Evolutionary conservation across 1,140 invertebrate genomes (phyloP).

Genomic region (Pogonomyrmex barbatus): DNA sequence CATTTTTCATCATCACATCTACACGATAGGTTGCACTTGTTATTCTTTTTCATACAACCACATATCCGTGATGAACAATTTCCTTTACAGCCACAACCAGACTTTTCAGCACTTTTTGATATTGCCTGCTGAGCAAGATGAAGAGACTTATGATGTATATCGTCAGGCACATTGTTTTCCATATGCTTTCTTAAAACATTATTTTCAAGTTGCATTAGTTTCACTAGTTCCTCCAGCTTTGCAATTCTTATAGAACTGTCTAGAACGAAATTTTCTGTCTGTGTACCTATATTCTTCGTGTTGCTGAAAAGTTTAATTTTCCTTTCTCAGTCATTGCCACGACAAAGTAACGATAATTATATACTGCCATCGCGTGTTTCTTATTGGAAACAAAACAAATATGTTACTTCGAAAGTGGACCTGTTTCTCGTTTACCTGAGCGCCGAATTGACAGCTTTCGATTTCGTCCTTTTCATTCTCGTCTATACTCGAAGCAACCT

Average conservation of each 20-base stretch:
- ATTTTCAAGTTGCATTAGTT: slow-evolving; percentile 64
- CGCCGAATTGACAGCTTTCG: background rate
- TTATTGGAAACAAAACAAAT: background rate
- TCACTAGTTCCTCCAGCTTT: slow-evolving; percentile 67
- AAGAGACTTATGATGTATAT: background rate
- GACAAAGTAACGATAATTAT: background rate
- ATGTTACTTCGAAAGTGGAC: background rate
- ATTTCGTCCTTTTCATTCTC: background rate
- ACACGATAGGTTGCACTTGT: slow-evolving; percentile 67
- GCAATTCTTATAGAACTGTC: slow-evolving; percentile 44
- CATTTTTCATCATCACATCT: slow-evolving; percentile 71
- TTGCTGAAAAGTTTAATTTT: slow-evolving; percentile 7
- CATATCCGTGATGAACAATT: slow-evolving; percentile 73
- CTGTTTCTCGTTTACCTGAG: background rate
- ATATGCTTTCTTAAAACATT: slow-evolving; percentile 44
- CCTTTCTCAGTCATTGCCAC: background rate
- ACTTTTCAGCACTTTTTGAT: background rate
- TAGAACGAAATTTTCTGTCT: slow-evolving; percentile 38
- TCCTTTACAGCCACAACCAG: slow-evolving; percentile 72
- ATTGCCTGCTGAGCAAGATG: no score
- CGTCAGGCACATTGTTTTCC: background rate
- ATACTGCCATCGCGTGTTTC: background rate
- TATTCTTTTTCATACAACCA: slow-evolving; percentile 75
- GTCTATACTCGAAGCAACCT: background rate
- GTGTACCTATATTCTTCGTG: slow-evolving; percentile 2